These are phyloP conservation scores for Drosophila leontia DNA, from an alignment of 1,140 invertebrate genomes.

Conservation along the genomic window DNA sequence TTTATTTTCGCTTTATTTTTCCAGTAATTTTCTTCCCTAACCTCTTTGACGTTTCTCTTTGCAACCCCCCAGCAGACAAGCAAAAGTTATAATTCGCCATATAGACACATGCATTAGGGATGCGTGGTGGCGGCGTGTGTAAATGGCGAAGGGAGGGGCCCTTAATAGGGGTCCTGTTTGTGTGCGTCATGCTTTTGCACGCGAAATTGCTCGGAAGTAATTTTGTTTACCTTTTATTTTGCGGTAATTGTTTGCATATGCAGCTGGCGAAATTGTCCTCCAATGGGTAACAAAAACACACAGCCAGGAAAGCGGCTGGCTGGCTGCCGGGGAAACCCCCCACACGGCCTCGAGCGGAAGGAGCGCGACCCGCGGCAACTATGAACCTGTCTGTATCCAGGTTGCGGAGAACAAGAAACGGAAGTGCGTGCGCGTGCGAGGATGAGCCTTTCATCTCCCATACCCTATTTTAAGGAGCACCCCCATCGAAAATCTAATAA, in stretches of 20 bases:
- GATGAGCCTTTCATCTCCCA: slow-evolving; percentile 58
- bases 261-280: slow-evolving; percentile 74
- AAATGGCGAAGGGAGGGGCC: not conserved
- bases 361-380: slow-evolving; percentile 22
- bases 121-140: slow-evolving; percentile 10
- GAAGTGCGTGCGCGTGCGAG: slow-evolving; percentile 68
- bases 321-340: not conserved
- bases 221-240: slow-evolving; percentile 83
- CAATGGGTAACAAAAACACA: slow-evolving; percentile 65
- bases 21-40: not conserved
- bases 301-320: not conserved
- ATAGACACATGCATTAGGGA: slow-evolving; percentile 62
- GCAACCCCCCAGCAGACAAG: slow-evolving; percentile 4
- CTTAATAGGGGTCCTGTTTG: slow-evolving; percentile 8
- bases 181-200: slow-evolving; percentile 61
- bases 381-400: slow-evolving; percentile 11
- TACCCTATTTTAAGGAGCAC: not conserved
- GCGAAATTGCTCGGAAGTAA: slow-evolving; percentile 79
- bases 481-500: not conserved
- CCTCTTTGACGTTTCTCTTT: not conserved
- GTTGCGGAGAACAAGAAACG: slow-evolving; percentile 67
- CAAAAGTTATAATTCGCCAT: slow-evolving; percentile 63
- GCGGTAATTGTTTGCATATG: slow-evolving; percentile 81
- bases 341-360: slow-evolving; percentile 40
- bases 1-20: not conserved